These are phyloP conservation scores for Myzus persicae DNA, from an alignment of 1,140 invertebrate genomes.

Conservation along the genomic window DNA sequence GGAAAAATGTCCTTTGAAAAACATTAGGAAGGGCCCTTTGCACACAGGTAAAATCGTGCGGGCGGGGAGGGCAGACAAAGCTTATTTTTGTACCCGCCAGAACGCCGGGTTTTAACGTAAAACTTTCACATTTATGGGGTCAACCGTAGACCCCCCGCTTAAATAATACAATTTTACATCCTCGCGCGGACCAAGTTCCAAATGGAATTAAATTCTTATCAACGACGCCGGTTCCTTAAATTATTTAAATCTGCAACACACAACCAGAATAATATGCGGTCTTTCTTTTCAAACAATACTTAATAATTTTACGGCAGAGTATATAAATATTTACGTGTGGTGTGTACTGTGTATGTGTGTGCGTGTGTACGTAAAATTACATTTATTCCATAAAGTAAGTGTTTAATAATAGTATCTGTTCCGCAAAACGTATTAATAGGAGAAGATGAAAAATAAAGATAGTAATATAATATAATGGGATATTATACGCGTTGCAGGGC, in stretches of 20 bases:
- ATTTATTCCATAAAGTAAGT: neutral
- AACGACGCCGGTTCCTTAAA: conserved; percentile 31
- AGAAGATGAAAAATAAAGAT: neutral
- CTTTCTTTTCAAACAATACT: conserved; percentile 11
- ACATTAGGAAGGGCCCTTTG: conserved; percentile 30
- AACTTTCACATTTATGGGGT: conserved; percentile 53
- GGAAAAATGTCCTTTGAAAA: conserved; percentile 46
- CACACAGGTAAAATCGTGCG: conserved; percentile 3
- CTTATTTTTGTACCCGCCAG: conserved; percentile 6
- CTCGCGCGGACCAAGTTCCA: neutral
- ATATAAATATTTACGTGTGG: neutral
- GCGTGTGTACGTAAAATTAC: neutral
- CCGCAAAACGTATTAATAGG: neutral
- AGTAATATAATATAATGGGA: neutral
- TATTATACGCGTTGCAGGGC: neutral
- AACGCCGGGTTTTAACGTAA: neutral
- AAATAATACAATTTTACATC: conserved; percentile 54
- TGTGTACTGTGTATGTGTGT: neutral
- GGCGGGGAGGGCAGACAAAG: neutral
- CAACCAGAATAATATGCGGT: neutral
- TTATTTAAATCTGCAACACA: conserved; percentile 40
- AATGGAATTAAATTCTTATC: conserved; percentile 54
- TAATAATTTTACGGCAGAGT: neutral
- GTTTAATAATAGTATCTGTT: neutral
- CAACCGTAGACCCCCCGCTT: conserved; percentile 20